A percentile compares a stretch with the other conserved stretches of the same genome.
phyloP scores from a whole-genome alignment of 92 coral and sea anemone species.

The Zoanthus gigantus region DNA sequence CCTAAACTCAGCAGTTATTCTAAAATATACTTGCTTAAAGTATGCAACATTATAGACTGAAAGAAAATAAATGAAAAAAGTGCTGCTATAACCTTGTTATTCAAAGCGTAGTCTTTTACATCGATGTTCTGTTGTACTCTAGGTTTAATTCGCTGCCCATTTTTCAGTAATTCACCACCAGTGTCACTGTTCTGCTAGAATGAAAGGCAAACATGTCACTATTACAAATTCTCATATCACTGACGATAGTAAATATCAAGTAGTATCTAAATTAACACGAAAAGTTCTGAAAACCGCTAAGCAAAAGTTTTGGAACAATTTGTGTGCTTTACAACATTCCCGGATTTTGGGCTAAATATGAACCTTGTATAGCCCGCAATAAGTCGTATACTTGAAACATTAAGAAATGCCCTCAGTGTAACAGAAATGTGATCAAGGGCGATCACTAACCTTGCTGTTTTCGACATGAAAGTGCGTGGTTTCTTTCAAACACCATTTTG shows the following conservation, averaged over 20 bases:
- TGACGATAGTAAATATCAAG: background rate
- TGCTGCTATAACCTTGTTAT: constrained; percentile 60
- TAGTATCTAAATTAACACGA: too few relatives aligned
- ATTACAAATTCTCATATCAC: background rate
- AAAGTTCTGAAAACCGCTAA: background rate
- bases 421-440: too few relatives aligned
- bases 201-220: background rate
- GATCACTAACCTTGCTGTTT: too few relatives aligned
- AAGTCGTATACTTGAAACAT: too few relatives aligned
- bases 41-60: too few relatives aligned
- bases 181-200: background rate
- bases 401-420: too few relatives aligned
- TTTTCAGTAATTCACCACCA: constrained; percentile 43
- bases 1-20: too few relatives aligned
- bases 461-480: too few relatives aligned
- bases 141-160: constrained; percentile 63
- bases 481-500: too few relatives aligned
- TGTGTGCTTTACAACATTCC: background rate
- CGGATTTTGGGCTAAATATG: too few relatives aligned
- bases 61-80: background rate
- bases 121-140: constrained; percentile 72
- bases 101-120: constrained; percentile 63
- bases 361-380: too few relatives aligned
- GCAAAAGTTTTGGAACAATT: background rate
- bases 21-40: too few relatives aligned